Base-by-base conservation (phyloP, 2,797 vertebrate genomes). In the Siniperca undulata region DNA sequence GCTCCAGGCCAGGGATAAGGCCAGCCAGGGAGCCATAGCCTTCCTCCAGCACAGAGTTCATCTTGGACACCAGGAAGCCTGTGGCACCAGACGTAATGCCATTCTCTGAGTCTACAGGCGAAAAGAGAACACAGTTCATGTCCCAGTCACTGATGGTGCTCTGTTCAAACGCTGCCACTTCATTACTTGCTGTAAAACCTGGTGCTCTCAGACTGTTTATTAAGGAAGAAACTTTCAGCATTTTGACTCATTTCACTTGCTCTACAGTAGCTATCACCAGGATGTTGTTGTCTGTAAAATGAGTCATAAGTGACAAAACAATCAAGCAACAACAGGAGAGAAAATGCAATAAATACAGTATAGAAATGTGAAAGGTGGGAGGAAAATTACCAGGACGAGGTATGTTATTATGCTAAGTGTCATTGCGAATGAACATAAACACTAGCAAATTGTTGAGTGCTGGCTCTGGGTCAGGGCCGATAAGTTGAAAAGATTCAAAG, bases 1-100 rank as follows among this genome's bases (percentile, higher is more conserved):
- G 82, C 92, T 99, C 98, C 67, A 99, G 95, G 59, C 96, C 97
- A 1, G 98, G 98, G 82, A 99, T 98, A 30, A 98, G 98, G 78
- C 97, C 96, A 34, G 97, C 96, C 59, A 99, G 91, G 84, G 96
- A 97, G 9, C 97, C 95, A 0, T 98, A 98, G 71, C 95, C 96
- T 61, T 97, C 96, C 67, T 97, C 97, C 17, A 86, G 83, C 44
- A 82, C 88, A 0, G 87, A 91, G 86, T 96, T 97, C 27, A 96
- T 97, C 93, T 97, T 97, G 0, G 98, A 99, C 70, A 96, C 93
- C 67, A 98, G 95, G 36, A 97, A 98, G 50, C 97, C 97, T 88
- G 96, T 95, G 48, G 96, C 95, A 77, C 97, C 95, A 0, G 97
- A 96, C 9, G 95, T 95, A 64, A 98, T 96, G 44, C 97, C 97